Base-by-base conservation (phyloP, 2,113 vertebrate genomes). In the Oryzias celebensis region DNA sequence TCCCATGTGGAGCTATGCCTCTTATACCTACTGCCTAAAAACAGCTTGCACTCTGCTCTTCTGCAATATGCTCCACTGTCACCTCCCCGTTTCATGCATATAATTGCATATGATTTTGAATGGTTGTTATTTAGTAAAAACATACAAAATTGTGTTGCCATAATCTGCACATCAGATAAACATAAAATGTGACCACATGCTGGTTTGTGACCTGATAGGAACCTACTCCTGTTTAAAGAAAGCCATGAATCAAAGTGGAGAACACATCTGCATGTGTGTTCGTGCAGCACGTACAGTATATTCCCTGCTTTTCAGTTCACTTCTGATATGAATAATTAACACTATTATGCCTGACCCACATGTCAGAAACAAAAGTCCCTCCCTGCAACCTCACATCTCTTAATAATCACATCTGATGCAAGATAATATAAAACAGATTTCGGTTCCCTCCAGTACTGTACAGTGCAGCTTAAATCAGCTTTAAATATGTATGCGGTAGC, bases 1-100 rank as follows among this genome's bases (percentile, higher is more conserved):
- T 85, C 68, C 78, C 75, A 70, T 80, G 85, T 75, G 67, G 74
- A 88, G 86, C 65, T 72, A 86, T 84, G 75, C 81, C 77, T 81
- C 79, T 84, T 75, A 78, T 85, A 79, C 78, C 82, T 74, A 59
- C 62, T 81, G 77, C 51, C 75, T 81, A 71, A 71, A 75, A 81
- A 79, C 85, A 87, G 82, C 81, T 77, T 79, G 83, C 62, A 42
- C 76, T 80, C 62, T 67, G 62, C 49, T 80, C 79, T 69, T 68
- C 66, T 73, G 75, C 78, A 85, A 82, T 83, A 86, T 89, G 84
- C 73, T 81, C 76, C 65, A 45, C 26, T 66, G 78, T 72, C 63
- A 58, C 62, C 69, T 58, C 53, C 51, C 31, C 62, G 20, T 62
- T 67, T 80, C 54, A 41, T 76, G 55, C 79, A 76, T 72, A 52